Base-by-base conservation (phyloP, 2,113 vertebrate species). In the Mormyrus iriodes region DNA sequence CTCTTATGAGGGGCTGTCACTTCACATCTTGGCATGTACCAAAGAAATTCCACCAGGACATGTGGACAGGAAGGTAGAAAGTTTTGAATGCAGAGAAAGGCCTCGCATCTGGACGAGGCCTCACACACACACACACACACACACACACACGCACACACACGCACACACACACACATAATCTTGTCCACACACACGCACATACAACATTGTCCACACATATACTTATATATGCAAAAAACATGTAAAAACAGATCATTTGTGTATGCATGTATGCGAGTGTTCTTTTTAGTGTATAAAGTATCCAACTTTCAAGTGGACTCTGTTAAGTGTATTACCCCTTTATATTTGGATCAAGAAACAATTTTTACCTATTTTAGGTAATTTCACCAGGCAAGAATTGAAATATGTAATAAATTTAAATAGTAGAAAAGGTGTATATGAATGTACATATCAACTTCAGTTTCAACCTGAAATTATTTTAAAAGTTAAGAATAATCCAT, bases 1-100 rank as follows among this genome's bases (percentile, higher is more conserved):
- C 93, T 96, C 98, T 98, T 99, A 97, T 98, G 95, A 96, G 92
- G 94, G 90, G 58, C 92, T 93, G 87, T 93, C 91, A 84, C 91
- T 91, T 92, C 92, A 95, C 91, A 94, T 96, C 96, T 95, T 96
- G 91, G 94, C 97, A 96, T 92, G 96, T 96, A 96, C 96, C 96
- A 94, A 97, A 86, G 85, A 86, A 97, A 97, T 97, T 97, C 97
- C 97, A 95, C 94, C 96, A 96, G 97, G 97, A 95, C 96, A 96
- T 95, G 95, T 94, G 94, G 96, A 96, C 93, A 96, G 95, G 92
- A 97, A 96, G 97, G 97, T 95, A 96, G 93, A 92, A 93, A 94
- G 90, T 95, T 95, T 85, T 93, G 91, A 94, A 93, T 95, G 95
- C 92, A 94, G 94, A 93, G 94, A 94, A 94, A 92, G 91, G 91